Conservation (phyloP, 2,113 vertebrate species). For the Pantherophis guttatus region DNA sequence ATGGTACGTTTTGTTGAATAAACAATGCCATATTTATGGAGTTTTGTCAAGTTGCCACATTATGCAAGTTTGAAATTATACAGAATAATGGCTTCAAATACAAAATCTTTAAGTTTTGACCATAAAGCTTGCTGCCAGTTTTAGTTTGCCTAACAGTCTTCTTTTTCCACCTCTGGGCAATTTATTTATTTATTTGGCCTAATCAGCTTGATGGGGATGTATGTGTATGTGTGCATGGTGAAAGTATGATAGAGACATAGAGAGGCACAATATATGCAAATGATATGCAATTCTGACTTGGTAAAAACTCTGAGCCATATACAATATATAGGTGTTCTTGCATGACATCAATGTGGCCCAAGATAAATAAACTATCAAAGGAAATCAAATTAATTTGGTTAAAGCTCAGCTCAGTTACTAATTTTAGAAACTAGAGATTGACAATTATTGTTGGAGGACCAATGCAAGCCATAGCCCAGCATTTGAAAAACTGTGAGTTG, state of each 20-base stretch:
- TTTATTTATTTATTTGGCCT: neutral
- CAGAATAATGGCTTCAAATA: neutral
- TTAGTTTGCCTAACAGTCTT: neutral
- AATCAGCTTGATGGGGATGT: neutral
- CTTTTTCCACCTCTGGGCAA: neutral
- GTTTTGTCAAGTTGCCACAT: neutral
- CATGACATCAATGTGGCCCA: neutral
- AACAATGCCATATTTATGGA: neutral
- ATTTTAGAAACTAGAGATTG: neutral
- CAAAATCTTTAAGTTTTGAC: neutral
- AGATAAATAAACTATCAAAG: neutral
- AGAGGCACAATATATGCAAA: neutral
- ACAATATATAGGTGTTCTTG: neutral
- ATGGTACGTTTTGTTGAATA: neutral
- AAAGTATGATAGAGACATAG: neutral
- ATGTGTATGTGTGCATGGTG: neutral
- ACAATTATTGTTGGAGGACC: neutral
- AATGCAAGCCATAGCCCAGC: neutral
- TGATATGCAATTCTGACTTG: neutral
- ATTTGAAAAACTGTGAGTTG: neutral
- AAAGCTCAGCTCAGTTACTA: neutral
- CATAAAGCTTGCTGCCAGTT: neutral
- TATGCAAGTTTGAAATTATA: neutral
- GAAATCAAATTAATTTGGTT: neutral
- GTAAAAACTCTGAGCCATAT: neutral